phyloP scores from a whole-genome alignment of 1,140 invertebrate genomes.

The Pentalonia nigronervosa region DNA sequence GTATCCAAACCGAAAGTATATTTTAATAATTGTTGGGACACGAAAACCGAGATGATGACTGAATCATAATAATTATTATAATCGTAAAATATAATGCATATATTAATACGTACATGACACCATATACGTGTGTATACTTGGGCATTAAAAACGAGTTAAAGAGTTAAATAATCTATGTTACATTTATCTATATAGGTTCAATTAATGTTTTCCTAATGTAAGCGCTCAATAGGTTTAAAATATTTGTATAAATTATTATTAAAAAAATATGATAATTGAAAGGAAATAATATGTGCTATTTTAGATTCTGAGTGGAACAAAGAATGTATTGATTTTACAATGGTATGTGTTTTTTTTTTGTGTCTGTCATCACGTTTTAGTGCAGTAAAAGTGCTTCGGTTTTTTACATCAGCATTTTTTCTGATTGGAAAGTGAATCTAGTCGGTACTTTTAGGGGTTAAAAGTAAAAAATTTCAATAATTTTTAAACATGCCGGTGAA shows the following conservation, averaged over 20 bases:
- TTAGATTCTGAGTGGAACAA: too few relatives aligned
- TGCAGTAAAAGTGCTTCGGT: too few relatives aligned
- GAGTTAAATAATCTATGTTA: background rate
- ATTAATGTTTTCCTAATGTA: background rate
- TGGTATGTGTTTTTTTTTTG: too few relatives aligned
- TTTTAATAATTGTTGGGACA: background rate
- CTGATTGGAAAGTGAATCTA: too few relatives aligned
- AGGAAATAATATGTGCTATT: too few relatives aligned
- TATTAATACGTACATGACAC: background rate
- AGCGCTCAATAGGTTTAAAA: background rate
- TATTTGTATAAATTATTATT: background rate
- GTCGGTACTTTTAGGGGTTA: too few relatives aligned
- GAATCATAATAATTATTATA: background rate
- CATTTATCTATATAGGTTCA: background rate
- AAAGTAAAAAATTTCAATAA: too few relatives aligned
- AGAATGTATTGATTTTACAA: too few relatives aligned
- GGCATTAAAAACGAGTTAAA: background rate
- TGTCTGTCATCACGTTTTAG: too few relatives aligned
- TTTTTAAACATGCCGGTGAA: too few relatives aligned
- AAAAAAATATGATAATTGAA: background rate
- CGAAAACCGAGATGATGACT: background rate
- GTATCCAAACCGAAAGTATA: background rate
- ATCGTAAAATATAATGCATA: background rate
- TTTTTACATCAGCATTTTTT: too few relatives aligned
- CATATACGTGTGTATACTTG: background rate